Conservation (phyloP, 1,140 invertebrate species). For the Delia radicum region DNA sequence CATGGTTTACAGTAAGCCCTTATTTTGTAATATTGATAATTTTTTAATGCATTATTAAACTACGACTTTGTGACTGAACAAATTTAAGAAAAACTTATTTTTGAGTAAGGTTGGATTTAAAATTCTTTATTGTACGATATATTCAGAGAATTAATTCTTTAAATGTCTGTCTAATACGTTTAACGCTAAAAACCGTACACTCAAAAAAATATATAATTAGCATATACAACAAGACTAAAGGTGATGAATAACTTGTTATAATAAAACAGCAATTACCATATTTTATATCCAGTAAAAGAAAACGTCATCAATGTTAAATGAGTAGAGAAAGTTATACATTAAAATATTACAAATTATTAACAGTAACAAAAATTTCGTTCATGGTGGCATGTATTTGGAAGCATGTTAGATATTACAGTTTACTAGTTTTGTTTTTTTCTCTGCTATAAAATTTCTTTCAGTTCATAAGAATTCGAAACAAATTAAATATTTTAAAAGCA, state of each 20-base stretch:
- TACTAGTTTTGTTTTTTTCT: neutral
- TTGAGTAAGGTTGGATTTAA: too few relatives aligned
- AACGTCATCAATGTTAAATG: neutral
- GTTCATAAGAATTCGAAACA: conserved; percentile 1
- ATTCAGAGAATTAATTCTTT: too few relatives aligned
- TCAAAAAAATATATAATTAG: neutral
- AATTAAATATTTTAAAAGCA: conserved; percentile 14
- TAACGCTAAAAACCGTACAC: too few relatives aligned
- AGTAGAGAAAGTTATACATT: neutral
- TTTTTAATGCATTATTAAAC: too few relatives aligned
- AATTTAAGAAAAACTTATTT: too few relatives aligned
- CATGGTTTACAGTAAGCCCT: too few relatives aligned
- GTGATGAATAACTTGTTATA: conserved; percentile 22
- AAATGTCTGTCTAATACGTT: too few relatives aligned
- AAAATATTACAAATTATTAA: neutral
- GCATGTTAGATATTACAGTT: neutral
- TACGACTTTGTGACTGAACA: too few relatives aligned
- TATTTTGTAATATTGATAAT: too few relatives aligned
- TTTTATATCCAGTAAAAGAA: neutral
- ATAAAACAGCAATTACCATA: conserved; percentile 18
- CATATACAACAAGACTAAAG: neutral
- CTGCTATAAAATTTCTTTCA: neutral
- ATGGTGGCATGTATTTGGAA: neutral
- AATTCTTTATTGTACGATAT: too few relatives aligned
- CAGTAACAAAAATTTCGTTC: neutral